Evolutionary conservation across 2,797 vertebrate genomes (phyloP).

Genomic region (Acipenser transmontanus): DNA sequence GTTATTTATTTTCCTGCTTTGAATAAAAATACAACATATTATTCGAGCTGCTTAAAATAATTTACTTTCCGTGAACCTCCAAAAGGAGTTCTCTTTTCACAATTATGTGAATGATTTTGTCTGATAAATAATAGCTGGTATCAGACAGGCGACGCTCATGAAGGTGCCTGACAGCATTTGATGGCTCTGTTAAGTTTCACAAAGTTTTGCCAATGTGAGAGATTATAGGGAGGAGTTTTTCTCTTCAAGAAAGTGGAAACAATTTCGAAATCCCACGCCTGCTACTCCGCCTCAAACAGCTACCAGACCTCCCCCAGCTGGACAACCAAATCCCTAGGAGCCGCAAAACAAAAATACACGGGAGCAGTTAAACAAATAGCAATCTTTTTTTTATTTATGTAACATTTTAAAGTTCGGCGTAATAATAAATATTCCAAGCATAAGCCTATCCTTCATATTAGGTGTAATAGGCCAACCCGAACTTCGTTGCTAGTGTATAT

Average conservation of each 20-base stretch:
- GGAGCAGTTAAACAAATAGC: neutral
- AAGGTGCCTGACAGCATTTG: slow-evolving; percentile 12
- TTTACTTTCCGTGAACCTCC: too few species aligned
- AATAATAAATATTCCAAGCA: too few species aligned
- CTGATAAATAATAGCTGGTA: neutral
- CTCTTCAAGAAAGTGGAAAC: slow-evolving; percentile 34
- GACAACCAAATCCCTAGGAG: slow-evolving; percentile 21
- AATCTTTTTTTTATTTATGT: too few species aligned
- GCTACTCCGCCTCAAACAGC: slow-evolving; percentile 32
- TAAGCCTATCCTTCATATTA: too few species aligned
- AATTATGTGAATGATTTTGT: neutral
- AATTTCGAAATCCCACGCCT: slow-evolving; percentile 34
- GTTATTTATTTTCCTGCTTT: too few species aligned
- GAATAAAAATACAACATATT: too few species aligned
- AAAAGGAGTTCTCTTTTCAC: too few species aligned
- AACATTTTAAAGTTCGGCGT: too few species aligned
- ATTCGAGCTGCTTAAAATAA: too few species aligned
- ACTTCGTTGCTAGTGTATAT: too few species aligned
- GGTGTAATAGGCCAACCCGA: too few species aligned
- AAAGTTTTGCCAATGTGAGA: slow-evolving; percentile 21
- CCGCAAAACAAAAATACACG: slow-evolving; percentile 13
- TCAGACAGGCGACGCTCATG: neutral
- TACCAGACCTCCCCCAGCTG: slow-evolving; percentile 25
- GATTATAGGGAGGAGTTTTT: slow-evolving; percentile 33
- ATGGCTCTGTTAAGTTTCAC: slow-evolving; percentile 26